Conservation (phyloP, 2,888 invertebrate species). For the Julus scandinavius region DNA sequence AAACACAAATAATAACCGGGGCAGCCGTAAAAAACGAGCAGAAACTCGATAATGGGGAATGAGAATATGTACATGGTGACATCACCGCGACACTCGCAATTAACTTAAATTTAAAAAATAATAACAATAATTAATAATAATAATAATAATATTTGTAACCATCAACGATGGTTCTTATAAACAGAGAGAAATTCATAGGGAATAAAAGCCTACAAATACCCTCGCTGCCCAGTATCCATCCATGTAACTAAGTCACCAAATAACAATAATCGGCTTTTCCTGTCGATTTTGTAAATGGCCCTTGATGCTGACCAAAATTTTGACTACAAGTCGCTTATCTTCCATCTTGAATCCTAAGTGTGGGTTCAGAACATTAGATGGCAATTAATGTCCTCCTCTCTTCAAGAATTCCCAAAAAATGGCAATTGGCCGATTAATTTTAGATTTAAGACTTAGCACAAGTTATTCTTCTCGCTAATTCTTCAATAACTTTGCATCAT, state of each 20-base stretch:
- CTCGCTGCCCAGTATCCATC: not conserved
- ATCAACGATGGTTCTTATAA: not conserved
- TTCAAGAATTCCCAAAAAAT: too few relatives aligned
- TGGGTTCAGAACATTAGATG: not conserved
- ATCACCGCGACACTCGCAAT: not conserved
- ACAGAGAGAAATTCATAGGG: not conserved
- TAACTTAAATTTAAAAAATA: conserved; percentile 28
- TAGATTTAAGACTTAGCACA: not conserved
- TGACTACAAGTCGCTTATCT: not conserved
- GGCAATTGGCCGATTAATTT: too few relatives aligned
- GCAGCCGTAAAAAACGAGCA: conserved; percentile 10
- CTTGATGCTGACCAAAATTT: not conserved
- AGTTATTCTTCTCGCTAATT: not conserved
- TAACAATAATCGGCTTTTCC: too few relatives aligned
- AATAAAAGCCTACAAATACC: not conserved
- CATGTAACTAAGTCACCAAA: not conserved
- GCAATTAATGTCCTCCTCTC: not conserved
- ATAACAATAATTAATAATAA: conserved; percentile 16
- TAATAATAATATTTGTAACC: conserved; percentile 39
- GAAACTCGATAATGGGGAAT: conserved; percentile 14
- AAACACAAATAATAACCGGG: not conserved
- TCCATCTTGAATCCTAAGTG: not conserved
- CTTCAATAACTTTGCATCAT: too few relatives aligned
- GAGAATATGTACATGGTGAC: conserved; percentile 35
- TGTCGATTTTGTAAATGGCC: too few relatives aligned